Percentiles rank a stretch among this genome's conserved stretches.
These are phyloP conservation scores for Elaphurus davidianus DNA, from an alignment of 2,113 vertebrate genomes.

Conservation along the genomic window DNA sequence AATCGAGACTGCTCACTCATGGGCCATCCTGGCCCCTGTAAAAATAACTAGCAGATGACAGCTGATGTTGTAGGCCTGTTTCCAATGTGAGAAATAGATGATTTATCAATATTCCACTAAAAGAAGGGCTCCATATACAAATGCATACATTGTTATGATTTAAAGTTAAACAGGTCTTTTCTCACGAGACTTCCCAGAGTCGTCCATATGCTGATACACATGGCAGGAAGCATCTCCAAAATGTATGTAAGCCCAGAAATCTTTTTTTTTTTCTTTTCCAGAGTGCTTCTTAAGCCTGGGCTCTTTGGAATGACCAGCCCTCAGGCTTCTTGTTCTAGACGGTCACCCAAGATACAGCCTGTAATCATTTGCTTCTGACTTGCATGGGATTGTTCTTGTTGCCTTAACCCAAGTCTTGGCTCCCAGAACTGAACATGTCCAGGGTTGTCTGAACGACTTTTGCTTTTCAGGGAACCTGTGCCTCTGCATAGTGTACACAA, in stretches of 20 bases:
- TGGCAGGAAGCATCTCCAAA: background rate
- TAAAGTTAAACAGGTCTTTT: conserved; percentile 16
- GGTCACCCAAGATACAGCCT: background rate
- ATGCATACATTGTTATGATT: background rate
- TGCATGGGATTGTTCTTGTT: background rate
- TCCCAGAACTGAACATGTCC: background rate
- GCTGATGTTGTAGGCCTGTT: background rate
- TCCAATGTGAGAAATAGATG: background rate
- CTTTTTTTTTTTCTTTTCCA: background rate
- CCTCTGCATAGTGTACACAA: background rate
- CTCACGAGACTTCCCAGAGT: background rate
- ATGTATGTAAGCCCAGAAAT: background rate
- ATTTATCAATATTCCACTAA: background rate
- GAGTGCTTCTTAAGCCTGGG: background rate
- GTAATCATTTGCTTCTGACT: background rate
- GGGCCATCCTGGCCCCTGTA: background rate
- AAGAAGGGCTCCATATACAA: background rate
- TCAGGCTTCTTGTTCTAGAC: background rate
- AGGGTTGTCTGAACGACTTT: background rate
- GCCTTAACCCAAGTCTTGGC: background rate
- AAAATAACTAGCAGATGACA: background rate
- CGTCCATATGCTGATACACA: background rate
- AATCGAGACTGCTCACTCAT: background rate
- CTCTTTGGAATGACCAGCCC: background rate
- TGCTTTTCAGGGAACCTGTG: background rate